phyloP scores from a whole-genome alignment of 2,113 vertebrate genomes.

The Xenus cinereus region DNA sequence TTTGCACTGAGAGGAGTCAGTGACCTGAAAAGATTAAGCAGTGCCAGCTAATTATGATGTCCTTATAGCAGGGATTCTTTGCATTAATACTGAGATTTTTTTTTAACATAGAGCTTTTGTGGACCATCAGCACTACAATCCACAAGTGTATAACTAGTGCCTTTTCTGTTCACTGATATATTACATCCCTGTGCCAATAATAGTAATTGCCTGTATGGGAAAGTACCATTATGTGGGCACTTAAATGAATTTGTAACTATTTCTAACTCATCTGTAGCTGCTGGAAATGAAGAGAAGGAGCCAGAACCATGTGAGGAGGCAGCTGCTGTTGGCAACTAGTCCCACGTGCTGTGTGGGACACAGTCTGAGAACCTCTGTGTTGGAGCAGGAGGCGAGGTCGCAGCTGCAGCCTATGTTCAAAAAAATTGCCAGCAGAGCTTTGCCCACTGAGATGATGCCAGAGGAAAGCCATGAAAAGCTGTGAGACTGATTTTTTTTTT shows the following conservation, averaged over 20 bases:
- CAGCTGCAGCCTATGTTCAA: neutral
- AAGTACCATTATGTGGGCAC: neutral
- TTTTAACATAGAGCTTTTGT: neutral
- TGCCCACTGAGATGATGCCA: neutral
- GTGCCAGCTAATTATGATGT: constrained; percentile 8
- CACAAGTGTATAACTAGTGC: neutral
- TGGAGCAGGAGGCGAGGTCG: neutral
- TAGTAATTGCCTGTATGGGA: neutral
- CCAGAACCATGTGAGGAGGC: constrained; percentile 26
- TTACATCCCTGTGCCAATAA: neutral
- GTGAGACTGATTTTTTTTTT: neutral
- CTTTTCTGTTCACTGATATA: neutral
- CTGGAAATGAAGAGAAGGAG: constrained; percentile 8
- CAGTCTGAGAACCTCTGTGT: neutral
- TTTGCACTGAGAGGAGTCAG: neutral
- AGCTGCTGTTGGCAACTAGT: constrained; percentile 47
- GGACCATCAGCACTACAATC: neutral
- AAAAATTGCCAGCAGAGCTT: neutral
- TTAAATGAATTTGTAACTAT: constrained; percentile 49
- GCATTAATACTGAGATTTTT: neutral
- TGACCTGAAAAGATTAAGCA: constrained; percentile 36
- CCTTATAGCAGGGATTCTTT: neutral
- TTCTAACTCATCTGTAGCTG: constrained; percentile 29
- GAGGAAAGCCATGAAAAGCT: neutral
- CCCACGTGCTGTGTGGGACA: neutral